Base-by-base conservation (phyloP, 2,797 vertebrate species). In the Anguilla megastoma region DNA sequence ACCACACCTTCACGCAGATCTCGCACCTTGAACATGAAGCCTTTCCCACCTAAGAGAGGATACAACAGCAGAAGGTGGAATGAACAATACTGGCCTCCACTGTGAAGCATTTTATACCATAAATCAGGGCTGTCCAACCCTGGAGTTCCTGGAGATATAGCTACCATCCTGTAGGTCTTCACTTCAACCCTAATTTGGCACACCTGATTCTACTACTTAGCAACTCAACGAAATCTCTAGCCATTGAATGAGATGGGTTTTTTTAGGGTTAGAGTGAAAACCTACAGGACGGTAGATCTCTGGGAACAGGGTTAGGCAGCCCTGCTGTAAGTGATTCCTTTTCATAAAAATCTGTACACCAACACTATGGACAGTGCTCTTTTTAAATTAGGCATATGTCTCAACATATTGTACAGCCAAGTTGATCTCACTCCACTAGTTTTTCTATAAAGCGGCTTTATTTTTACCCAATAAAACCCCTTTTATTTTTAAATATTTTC, bases 11-110 rank as follows among this genome's bases (percentile, higher is more conserved):
- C 93, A 85, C 87, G 92, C 85, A 94, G 95, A 93, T 95, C 96
- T 89, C 91, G 93, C 86, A 97, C 94, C 27, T 93, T 88, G 50
- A 97, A 96, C 93, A 96, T 93, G 89, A 97, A 97, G 30, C 93
- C 97, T 93, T 97, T 96, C 87, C 94, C 93, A 88, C 96, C 96
- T 97, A 93, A 88, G 87, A 41, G 69, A 36, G 87, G 79, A 80
- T 7, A 4, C n/a, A 54, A 76, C 9, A 84, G 36, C 27, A 21
- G 83, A 45, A 24, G 45, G 5, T 0, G 36, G 30, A 82, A 63
- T 58, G 14, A 45, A 45, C 45, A 27, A 56, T 0, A 45, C 48
- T 33, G 52, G 30, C 50, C 18, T 27, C 54, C 27, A 27, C 8
- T 14, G 1, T 84, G 82, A 54, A 10, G 48, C 56, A 85, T 76